These are phyloP conservation scores for Agonopterix alstromeriana DNA, from an alignment of 2,888 invertebrate species.

Conservation along the genomic window DNA sequence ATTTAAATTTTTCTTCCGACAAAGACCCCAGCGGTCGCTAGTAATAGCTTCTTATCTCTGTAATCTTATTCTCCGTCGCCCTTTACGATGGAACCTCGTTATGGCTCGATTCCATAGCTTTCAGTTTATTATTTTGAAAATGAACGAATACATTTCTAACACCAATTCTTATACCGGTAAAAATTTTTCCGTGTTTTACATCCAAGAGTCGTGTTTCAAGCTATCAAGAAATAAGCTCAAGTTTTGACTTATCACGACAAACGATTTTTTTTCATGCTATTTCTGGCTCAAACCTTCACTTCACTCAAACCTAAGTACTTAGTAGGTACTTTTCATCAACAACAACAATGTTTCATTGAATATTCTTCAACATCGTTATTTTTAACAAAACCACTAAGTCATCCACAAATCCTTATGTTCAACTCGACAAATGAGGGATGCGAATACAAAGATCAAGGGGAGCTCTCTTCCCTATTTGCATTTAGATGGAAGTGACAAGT, in stretches of 20 bases:
- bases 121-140: not conserved
- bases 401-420: conserved; percentile 23
- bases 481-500: conserved; percentile 64
- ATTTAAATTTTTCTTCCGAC: conserved; percentile 45
- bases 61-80: conserved; percentile 41
- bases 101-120: conserved; percentile 12
- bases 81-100: conserved; percentile 36
- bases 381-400: conserved; percentile 25
- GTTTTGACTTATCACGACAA: conserved; percentile 9
- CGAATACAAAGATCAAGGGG: conserved; percentile 56
- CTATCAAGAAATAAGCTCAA: conserved; percentile 9
- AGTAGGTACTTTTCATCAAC: not conserved
- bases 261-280: conserved; percentile 11
- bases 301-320: not conserved
- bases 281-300: not conserved
- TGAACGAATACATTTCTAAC: too few relatives aligned
- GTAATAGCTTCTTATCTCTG: conserved; percentile 37
- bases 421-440: conserved; percentile 60
- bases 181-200: not conserved
- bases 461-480: conserved; percentile 51
- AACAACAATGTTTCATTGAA: too few relatives aligned
- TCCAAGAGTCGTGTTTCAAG: conserved; percentile 12
- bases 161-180: not conserved
- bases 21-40: conserved; percentile 24
- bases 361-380: too few relatives aligned